Percentiles rank a stretch among this genome's conserved stretches.
Evolutionary conservation across 2,888 invertebrate genomes (phyloP).

Genomic region (Drosophila multiciliata): DNA sequence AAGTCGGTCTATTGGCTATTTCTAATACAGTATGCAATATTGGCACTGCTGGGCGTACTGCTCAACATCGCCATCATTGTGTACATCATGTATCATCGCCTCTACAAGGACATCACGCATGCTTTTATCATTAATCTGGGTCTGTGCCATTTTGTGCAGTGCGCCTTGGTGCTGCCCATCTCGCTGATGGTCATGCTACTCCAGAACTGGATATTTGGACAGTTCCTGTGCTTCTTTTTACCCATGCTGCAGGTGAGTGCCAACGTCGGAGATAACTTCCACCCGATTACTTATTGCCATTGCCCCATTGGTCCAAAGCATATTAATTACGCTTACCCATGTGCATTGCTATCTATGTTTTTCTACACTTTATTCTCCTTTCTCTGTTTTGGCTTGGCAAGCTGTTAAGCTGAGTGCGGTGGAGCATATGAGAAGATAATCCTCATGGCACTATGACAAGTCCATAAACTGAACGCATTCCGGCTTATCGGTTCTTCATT

Average conservation of each 20-base stretch:
- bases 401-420: constrained; percentile 19
- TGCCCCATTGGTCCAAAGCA: constrained; percentile 1
- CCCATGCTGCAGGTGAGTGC: constrained; percentile 90
- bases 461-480: constrained; percentile 55
- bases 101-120: constrained; percentile 88
- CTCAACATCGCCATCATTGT: constrained; percentile 87
- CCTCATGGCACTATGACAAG: constrained; percentile 52
- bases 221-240: constrained; percentile 89
- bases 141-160: constrained; percentile 88
- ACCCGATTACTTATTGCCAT: constrained; percentile 22
- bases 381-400: background rate
- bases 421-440: constrained; percentile 46
- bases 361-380: too few species aligned
- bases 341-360: constrained; percentile 42
- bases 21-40: constrained; percentile 87
- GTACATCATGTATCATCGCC: constrained; percentile 85
- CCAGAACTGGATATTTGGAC: constrained; percentile 91
- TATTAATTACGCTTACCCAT: constrained; percentile 52
- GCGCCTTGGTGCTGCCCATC: constrained; percentile 89
- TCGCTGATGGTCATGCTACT: constrained; percentile 89
- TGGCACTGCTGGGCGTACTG: constrained; percentile 87
- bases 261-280: background rate
- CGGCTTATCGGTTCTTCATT: constrained; percentile 32
- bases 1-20: constrained; percentile 87
- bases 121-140: constrained; percentile 89